These are phyloP conservation scores for Solea senegalensis DNA, from an alignment of 2,113 vertebrate species.

Conservation along the genomic window DNA sequence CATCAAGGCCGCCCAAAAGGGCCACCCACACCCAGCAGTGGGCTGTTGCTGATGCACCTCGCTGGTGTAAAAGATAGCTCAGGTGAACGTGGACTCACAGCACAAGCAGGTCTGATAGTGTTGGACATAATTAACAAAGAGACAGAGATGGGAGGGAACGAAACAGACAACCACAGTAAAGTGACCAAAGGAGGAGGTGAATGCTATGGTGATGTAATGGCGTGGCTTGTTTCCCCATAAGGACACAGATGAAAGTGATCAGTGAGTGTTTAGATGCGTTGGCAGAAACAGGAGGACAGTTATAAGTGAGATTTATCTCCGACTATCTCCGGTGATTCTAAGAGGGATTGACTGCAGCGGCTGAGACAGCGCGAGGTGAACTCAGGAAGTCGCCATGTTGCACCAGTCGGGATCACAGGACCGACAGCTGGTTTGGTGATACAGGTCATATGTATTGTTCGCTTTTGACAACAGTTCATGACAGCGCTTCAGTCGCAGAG, in stretches of 20 bases:
- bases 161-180: constrained; percentile 20
- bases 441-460: neutral
- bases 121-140: constrained; percentile 58
- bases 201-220: constrained; percentile 62
- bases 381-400: constrained; percentile 30
- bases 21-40: constrained; percentile 48
- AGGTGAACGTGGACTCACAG: constrained; percentile 48
- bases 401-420: constrained; percentile 28
- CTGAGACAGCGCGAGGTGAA: constrained; percentile 61
- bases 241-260: constrained; percentile 70
- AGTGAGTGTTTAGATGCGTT: constrained; percentile 69
- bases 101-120: constrained; percentile 34
- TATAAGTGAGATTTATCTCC: constrained; percentile 76
- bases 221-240: constrained; percentile 60
- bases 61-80: constrained; percentile 22
- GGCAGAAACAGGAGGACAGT: constrained; percentile 61
- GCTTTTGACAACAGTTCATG: neutral
- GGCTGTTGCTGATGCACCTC: constrained; percentile 33
- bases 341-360: constrained; percentile 63
- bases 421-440: neutral
- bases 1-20: constrained; percentile 47
- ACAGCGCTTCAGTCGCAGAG: neutral
- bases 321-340: constrained; percentile 64
- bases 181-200: constrained; percentile 30
- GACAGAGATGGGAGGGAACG: constrained; percentile 26